Evolutionary conservation across 2,797 vertebrate genomes (phyloP), one percentile per base, ranked within the genome.

Genomic region (Syngnathus rostellatus): DNA sequence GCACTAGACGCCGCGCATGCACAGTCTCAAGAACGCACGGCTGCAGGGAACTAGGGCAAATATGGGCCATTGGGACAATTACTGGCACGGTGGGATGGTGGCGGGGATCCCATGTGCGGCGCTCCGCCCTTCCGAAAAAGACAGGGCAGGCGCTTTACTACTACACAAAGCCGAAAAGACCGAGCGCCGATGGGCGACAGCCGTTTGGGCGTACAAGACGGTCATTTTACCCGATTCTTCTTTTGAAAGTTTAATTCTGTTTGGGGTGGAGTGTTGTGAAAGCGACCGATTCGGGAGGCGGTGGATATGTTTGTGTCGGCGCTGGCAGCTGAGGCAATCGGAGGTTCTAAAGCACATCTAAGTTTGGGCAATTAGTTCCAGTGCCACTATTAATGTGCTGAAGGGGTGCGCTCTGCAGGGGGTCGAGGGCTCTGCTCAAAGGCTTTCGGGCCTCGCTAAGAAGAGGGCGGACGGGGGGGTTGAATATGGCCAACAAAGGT

Each of bases 281-380:
- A 57, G 25, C 31, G 23, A 37, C 25, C 25, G 55, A 43, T 61
- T 66, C 8, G 41, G 21, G 64, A n/a, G 45, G 38, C 2, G 21
- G 60, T 19, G 17, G 48, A n/a, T 73, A 76, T 81, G 79, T 75
- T 80, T 74, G 83, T 72, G 69, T 57, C 75, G 6, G 68, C 66
- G 55, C 78, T 83, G 83, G 85, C 81, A 82, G 85, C 74, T 81
- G 82, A 86, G 73, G 81, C 85, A 84, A 87, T 87, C 77, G 78
- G 85, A 57, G 81, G 81, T 76, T 88, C 87, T 85, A 79, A 85
- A 84, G 84, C 87, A 85, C 86, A 87, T 90, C 87, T 83, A 80
- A 85, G 83, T 87, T 90, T 88, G 79, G 82, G 75, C 88, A 90
- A 90, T 91, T 88, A 89, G 87, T 91, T 91, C 85, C 89, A 90